phyloP scores from a whole-genome alignment of 2,113 vertebrate genomes.

The Anoplopoma fimbria region DNA sequence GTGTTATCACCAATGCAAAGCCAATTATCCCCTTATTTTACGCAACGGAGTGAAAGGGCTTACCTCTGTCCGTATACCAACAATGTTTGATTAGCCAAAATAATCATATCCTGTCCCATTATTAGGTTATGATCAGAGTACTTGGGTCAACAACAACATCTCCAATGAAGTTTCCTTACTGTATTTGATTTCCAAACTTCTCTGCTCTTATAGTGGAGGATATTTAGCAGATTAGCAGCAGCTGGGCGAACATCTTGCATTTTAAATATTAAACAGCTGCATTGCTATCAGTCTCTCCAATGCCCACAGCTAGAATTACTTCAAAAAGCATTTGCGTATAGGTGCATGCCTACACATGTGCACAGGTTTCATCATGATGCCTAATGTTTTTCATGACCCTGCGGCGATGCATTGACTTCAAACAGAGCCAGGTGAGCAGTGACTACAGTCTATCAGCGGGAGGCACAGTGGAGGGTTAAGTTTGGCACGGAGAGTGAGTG shows the following conservation, averaged over 20 bases:
- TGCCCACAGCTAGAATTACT: slow-evolving; percentile 50
- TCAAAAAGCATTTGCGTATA: slow-evolving; percentile 59
- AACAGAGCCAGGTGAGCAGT: slow-evolving; percentile 59
- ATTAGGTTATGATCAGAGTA: background rate
- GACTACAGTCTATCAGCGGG: slow-evolving; percentile 26
- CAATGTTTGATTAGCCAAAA: too few species aligned
- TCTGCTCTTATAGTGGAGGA: background rate
- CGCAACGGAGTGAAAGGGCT: too few species aligned
- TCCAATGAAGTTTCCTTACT: background rate
- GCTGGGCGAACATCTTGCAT: slow-evolving; percentile 43
- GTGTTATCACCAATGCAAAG: too few species aligned
- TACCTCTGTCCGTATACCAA: too few species aligned
- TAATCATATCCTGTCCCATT: background rate
- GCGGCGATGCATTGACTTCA: slow-evolving; percentile 52
- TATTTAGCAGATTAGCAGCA: slow-evolving; percentile 19
- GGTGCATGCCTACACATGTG: slow-evolving; percentile 31
- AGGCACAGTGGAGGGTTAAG: slow-evolving; percentile 16
- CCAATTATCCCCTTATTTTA: too few species aligned
- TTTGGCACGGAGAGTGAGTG: slow-evolving; percentile 10
- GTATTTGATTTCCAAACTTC: slow-evolving; percentile 3
- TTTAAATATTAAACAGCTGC: slow-evolving; percentile 64
- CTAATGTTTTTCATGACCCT: slow-evolving; percentile 46
- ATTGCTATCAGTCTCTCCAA: slow-evolving; percentile 34
- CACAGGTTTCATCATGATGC: slow-evolving; percentile 56
- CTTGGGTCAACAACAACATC: background rate